Evolutionary conservation across 2,797 vertebrate genomes (phyloP), one percentile per base, ranked within the genome.

Genomic region (Synaphobranchus kaupii): DNA sequence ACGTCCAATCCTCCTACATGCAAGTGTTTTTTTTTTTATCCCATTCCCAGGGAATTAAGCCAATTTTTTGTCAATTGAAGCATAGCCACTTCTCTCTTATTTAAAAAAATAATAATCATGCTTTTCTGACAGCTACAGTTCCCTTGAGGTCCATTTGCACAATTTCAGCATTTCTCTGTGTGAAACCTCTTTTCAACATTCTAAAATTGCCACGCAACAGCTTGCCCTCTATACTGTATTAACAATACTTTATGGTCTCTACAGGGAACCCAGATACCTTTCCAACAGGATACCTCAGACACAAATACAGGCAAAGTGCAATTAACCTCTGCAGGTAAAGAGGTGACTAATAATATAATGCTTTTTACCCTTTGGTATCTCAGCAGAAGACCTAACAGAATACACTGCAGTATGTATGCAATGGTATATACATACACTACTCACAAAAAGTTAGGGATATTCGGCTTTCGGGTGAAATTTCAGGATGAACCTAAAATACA

Each of bases 1-100:
- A 50, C 47, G 2, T 81, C 78, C 56, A 81, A 81, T 22, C 78
- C 78, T 81, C 78, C 78, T 81, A 81, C 47, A 81, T 81, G 47
- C 78, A 48, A 81, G 20, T 9, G 3, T 9, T n/a, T 25, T 50
- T 81, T 73, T 73, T 39, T 13, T 76, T 3, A 44, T 48, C 78
- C 22, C 44, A 50, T 50, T 25, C 78, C 44, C 22, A 81, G 78
- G 31, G 20, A 78, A 47, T 78, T 39, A 17, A 78, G 73, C 73
- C 73, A 47, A 15, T 76, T 28, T 34, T 39, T 78, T 39, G 17
- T 15, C 39, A 4, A 76, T 20, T 76, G 34, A 76, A 76, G 73
- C 73, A 47, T 15, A 9, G 39, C 34, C 39, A 78, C 47, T 20
- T 78, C 39, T 1, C 39, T 44, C 39, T 78, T 7, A 44, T 73